These are phyloP conservation scores for Poeciliopsis gracilis DNA, from an alignment of 2,797 vertebrate species.

Conservation along the genomic window DNA sequence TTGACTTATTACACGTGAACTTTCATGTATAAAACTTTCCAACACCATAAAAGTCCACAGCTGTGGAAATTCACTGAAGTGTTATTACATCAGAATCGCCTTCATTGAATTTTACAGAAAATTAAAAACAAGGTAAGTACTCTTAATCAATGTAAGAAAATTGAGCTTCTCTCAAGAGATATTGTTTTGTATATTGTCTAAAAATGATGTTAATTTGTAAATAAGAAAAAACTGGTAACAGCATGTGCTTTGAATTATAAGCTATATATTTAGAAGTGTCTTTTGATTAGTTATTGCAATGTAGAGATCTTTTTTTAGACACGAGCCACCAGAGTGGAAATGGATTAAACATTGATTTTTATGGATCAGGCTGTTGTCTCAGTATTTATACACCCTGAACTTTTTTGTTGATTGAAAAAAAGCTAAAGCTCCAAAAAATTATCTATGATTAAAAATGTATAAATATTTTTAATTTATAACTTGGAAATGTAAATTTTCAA, in stretches of 20 bases:
- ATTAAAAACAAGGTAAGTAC: conserved; percentile 1
- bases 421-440: too few species aligned
- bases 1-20: neutral
- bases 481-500: too few species aligned
- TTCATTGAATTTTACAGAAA: neutral
- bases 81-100: neutral
- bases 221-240: too few species aligned
- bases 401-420: neutral
- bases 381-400: neutral
- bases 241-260: too few species aligned
- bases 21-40: neutral
- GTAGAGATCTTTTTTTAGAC: neutral
- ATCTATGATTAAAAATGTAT: too few species aligned
- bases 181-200: neutral
- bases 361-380: neutral
- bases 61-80: neutral
- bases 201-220: too few species aligned
- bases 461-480: too few species aligned
- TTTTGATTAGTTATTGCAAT: neutral
- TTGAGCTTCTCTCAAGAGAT: too few species aligned
- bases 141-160: too few species aligned
- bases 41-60: neutral
- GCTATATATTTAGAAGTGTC: neutral
- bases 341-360: too few species aligned
- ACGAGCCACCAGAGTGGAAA: neutral